Evolutionary conservation across 1,140 invertebrate species (phyloP).

Genomic region (Bombus polaris): DNA sequence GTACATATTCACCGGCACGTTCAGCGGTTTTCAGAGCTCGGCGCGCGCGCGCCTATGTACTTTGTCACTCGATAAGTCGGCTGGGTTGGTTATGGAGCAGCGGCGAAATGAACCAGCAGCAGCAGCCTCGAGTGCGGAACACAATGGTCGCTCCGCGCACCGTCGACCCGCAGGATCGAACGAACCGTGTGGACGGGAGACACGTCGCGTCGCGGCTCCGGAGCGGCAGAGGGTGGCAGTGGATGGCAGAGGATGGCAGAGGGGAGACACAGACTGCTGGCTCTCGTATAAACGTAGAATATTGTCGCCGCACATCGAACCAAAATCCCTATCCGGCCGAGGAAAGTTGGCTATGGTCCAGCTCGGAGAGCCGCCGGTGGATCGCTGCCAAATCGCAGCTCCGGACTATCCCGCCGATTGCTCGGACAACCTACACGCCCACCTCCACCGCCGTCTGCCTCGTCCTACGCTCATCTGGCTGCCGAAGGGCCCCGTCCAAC

Average conservation of each 20-base stretch:
- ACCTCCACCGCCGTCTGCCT: slow-evolving; percentile 11
- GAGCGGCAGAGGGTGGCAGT: background rate
- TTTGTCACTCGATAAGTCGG: slow-evolving; percentile 70
- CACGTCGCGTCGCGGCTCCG: background rate
- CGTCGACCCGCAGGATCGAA: slow-evolving; percentile 50
- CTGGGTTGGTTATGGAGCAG: slow-evolving; percentile 55
- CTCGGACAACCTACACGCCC: slow-evolving; percentile 53
- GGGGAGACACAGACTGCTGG: slow-evolving; percentile 42
- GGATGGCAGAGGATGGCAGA: slow-evolving; percentile 38
- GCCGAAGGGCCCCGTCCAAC: background rate
- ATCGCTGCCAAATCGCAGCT: slow-evolving; percentile 71
- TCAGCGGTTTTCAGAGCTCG: slow-evolving; percentile 37
- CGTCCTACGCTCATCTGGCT: slow-evolving; percentile 1
- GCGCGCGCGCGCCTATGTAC: slow-evolving; percentile 30
- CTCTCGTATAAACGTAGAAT: slow-evolving; percentile 72
- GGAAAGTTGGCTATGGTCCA: slow-evolving; percentile 73
- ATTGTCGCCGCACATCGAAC: slow-evolving; percentile 75
- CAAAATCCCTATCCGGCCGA: slow-evolving; percentile 73
- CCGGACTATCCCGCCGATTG: slow-evolving; percentile 66
- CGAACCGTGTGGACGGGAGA: background rate
- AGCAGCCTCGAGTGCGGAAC: slow-evolving; percentile 60
- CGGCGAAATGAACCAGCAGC: slow-evolving; percentile 67
- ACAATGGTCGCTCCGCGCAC: slow-evolving; percentile 64
- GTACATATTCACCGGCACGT: slow-evolving; percentile 47
- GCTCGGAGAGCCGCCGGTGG: slow-evolving; percentile 48